These are phyloP conservation scores for Barypeithes pellucidus DNA, from an alignment of 2,888 invertebrate species.

Conservation along the genomic window DNA sequence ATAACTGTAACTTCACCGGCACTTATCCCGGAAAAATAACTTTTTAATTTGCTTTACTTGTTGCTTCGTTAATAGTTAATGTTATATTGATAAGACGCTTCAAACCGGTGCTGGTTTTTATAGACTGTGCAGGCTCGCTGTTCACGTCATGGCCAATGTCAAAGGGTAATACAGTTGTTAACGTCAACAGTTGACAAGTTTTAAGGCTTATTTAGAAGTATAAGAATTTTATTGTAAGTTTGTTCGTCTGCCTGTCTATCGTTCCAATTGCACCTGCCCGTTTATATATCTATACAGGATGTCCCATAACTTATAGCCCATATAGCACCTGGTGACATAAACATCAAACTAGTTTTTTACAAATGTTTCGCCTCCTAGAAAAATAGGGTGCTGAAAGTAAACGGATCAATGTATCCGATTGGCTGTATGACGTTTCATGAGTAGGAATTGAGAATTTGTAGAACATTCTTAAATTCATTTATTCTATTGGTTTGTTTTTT, in stretches of 20 bases:
- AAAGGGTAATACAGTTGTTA: not conserved
- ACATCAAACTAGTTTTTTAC: no score
- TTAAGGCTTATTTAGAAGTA: not conserved
- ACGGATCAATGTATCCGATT: not conserved
- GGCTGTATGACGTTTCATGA: no score
- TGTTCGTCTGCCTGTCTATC: no score
- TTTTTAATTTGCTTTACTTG: not conserved
- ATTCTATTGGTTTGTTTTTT: no score
- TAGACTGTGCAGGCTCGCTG: not conserved
- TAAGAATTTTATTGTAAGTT: not conserved
- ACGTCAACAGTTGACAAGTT: constrained; percentile 1
- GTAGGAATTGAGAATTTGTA: no score
- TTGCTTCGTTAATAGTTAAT: constrained; percentile 1
- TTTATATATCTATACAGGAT: no score
- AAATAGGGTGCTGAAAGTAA: not conserved
- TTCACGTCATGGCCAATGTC: constrained; percentile 15
- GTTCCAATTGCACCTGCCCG: no score
- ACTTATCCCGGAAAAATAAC: not conserved
- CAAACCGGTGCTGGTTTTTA: constrained; percentile 2
- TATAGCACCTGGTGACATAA: no score
- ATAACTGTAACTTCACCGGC: not conserved
- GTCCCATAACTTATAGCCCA: no score
- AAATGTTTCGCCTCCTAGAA: no score
- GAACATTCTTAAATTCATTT: no score
- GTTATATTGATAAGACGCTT: constrained; percentile 9